Conservation (phyloP, 2,888 invertebrate species). For the Microctonus brassicae region DNA sequence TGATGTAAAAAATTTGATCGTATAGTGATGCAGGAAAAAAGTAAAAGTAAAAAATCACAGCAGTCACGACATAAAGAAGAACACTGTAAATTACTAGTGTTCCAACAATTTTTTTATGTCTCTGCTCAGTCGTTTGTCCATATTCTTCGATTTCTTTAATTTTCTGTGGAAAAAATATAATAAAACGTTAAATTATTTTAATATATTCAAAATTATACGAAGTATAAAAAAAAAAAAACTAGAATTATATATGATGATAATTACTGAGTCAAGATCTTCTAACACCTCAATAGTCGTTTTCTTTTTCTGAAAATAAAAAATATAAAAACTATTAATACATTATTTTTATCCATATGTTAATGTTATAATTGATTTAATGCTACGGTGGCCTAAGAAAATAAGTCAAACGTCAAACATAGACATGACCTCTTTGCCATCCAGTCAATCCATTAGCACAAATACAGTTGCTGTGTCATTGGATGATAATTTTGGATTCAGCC, state of each 20-base stretch:
- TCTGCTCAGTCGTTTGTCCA: conserved; percentile 83
- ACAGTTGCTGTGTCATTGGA: conserved; percentile 53
- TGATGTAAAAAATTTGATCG: conserved; percentile 81
- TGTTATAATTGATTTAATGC: neutral
- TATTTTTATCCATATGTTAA: neutral
- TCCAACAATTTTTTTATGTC: conserved; percentile 85
- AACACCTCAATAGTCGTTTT: conserved; percentile 74
- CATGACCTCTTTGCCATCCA: conserved; percentile 32
- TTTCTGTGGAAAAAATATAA: conserved; percentile 72
- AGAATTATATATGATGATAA: conserved; percentile 30
- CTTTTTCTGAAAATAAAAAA: conserved; percentile 71
- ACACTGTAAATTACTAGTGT: conserved; percentile 81
- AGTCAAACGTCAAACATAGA: conserved; percentile 31
- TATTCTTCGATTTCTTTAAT: conserved; percentile 86
- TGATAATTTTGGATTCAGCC: conserved; percentile 53
- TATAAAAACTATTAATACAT: neutral
- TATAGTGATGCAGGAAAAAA: conserved; percentile 83
- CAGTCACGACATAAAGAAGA: conserved; percentile 79
- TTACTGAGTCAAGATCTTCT: conserved; percentile 79
- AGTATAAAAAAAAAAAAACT: conserved; percentile 10
- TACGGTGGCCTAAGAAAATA: neutral
- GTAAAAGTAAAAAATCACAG: conserved; percentile 83
- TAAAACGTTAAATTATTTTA: no score
- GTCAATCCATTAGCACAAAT: conserved; percentile 30
- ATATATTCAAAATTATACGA: no score